Evolutionary conservation across 2,797 vertebrate species (phyloP).

Genomic region (Onychomys torridus): DNA sequence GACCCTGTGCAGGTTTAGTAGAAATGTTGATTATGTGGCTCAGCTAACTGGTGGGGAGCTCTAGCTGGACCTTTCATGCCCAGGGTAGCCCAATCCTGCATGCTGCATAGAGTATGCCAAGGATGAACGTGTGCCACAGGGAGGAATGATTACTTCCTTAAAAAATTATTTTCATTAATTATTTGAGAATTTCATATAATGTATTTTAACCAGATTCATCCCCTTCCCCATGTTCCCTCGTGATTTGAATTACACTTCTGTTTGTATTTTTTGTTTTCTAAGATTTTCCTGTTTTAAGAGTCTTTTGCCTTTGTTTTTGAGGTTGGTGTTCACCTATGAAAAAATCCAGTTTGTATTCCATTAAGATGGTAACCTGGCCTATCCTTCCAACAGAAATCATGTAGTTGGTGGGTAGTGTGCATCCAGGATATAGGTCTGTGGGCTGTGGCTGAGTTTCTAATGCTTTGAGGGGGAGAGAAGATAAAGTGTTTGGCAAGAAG

Average conservation of each 20-base stretch:
- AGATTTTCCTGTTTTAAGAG: background rate
- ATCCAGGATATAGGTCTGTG: background rate
- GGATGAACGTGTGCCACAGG: background rate
- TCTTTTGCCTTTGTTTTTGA: background rate
- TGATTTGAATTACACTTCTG: background rate
- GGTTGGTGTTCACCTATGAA: background rate
- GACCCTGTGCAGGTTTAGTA: background rate
- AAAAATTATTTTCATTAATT: background rate
- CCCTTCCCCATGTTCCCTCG: background rate
- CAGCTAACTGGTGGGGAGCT: background rate
- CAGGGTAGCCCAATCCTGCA: background rate
- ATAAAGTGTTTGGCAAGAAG: background rate
- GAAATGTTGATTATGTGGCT: background rate
- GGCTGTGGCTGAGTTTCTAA: background rate
- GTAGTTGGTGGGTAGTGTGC: no score
- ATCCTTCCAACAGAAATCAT: background rate
- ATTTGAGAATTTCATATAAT: background rate
- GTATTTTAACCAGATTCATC: background rate
- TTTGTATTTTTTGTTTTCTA: conserved; percentile 30
- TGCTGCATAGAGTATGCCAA: background rate
- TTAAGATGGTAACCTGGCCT: background rate
- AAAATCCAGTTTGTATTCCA: background rate
- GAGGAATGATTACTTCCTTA: background rate
- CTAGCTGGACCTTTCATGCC: background rate
- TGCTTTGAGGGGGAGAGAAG: background rate